Conservation (phyloP, 1,140 invertebrate species). For the Euborellia annulipes region DNA sequence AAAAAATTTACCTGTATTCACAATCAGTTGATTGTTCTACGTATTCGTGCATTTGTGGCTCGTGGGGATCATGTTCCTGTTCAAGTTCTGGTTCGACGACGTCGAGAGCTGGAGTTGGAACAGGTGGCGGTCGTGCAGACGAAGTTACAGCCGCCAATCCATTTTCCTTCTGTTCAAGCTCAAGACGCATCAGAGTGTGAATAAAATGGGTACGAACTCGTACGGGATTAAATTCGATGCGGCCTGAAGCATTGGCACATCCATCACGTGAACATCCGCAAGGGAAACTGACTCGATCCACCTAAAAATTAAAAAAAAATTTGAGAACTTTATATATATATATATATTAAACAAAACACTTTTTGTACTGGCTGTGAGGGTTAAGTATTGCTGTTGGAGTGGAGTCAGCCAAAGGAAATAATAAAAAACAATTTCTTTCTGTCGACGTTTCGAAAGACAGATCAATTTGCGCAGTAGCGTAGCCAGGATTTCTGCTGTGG, state of each 20-base stretch:
- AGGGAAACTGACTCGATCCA: constrained; percentile 88
- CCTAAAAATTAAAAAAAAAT: constrained; percentile 29
- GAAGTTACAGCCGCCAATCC: constrained; percentile 5
- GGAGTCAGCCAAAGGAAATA: neutral
- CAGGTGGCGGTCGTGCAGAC: constrained; percentile 8
- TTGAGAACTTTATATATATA: neutral
- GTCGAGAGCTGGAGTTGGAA: neutral
- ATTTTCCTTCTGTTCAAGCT: constrained; percentile 69
- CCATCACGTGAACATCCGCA: constrained; percentile 90
- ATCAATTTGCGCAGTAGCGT: too few relatives aligned
- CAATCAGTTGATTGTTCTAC: constrained; percentile 11
- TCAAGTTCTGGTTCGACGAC: constrained; percentile 22
- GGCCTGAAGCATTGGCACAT: constrained; percentile 79
- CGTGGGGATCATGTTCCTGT: neutral
- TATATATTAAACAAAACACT: neutral
- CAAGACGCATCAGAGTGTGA: constrained; percentile 87
- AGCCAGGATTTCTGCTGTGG: too few relatives aligned
- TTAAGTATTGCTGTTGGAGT: neutral
- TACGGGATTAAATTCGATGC: constrained; percentile 92
- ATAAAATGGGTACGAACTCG: constrained; percentile 95
- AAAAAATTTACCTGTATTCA: constrained; percentile 8
- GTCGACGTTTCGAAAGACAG: too few relatives aligned
- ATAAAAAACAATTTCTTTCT: neutral
- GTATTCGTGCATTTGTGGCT: neutral
- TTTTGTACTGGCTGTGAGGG: neutral